Evolutionary conservation across 2,888 invertebrate species (phyloP).

Genomic region (Bembecia ichneumoniformis): DNA sequence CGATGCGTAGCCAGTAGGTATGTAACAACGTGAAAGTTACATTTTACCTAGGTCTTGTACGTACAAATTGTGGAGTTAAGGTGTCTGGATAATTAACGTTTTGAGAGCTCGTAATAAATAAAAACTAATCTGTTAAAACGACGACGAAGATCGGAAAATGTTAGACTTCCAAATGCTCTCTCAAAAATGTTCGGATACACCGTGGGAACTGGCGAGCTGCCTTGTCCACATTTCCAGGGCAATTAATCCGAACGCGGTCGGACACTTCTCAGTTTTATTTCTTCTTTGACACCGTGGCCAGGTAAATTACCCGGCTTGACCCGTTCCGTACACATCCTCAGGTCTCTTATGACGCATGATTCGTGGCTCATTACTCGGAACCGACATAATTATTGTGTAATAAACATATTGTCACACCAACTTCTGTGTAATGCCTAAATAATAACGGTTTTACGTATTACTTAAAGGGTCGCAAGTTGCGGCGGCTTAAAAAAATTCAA

Average conservation of each 20-base stretch:
- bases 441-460: neutral
- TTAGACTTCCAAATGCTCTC: constrained; percentile 2
- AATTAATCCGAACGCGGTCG: constrained; percentile 33
- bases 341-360: constrained; percentile 7
- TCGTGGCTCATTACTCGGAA: constrained; percentile 24
- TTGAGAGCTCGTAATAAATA: neutral
- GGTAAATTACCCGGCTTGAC: constrained; percentile 20
- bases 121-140: neutral
- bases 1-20: too few species aligned
- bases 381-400: constrained; percentile 12
- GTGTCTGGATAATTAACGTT: too few species aligned
- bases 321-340: constrained; percentile 6
- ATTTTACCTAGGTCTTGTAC: too few species aligned
- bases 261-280: constrained; percentile 42
- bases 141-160: neutral
- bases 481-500: neutral
- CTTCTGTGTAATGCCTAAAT: constrained; percentile 5
- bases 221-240: constrained; percentile 23
- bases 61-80: too few species aligned
- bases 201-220: constrained; percentile 36
- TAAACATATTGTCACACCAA: constrained; percentile 10
- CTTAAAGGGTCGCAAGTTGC: neutral
- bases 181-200: constrained; percentile 13
- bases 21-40: too few species aligned
- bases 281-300: constrained; percentile 26